Evolutionary conservation across 2,888 invertebrate genomes (phyloP).

Genomic region (Himalopsyche tibetana): DNA sequence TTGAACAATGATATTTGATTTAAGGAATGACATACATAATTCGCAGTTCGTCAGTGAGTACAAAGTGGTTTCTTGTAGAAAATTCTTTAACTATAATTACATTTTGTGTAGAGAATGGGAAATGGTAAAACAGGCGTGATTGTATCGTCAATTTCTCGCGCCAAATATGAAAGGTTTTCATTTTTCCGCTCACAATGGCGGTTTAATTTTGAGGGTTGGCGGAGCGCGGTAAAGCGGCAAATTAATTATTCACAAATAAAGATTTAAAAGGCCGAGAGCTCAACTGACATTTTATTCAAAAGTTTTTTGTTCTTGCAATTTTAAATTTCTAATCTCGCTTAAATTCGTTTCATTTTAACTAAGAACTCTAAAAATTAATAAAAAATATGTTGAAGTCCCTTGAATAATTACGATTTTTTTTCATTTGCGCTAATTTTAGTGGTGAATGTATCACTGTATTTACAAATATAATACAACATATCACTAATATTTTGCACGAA

Average conservation of each 20-base stretch:
- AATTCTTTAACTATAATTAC: background rate
- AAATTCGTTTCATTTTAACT: no score
- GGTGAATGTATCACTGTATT: no score
- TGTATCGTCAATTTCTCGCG: slow-evolving; percentile 38
- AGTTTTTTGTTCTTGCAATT: no score
- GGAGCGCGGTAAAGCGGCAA: slow-evolving; percentile 61
- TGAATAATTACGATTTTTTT: no score
- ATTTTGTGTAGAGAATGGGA: background rate
- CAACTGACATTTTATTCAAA: background rate
- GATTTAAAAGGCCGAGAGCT: background rate
- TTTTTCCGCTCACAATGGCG: slow-evolving; percentile 59
- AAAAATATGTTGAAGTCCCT: no score
- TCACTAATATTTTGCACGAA: no score
- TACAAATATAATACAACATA: no score
- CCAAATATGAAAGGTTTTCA: slow-evolving; percentile 54
- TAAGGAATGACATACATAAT: no score
- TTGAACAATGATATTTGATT: no score
- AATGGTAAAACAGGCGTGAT: slow-evolving; percentile 28
- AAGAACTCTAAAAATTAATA: no score
- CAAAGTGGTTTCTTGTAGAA: background rate
- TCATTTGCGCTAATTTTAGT: no score
- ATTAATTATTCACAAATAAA: slow-evolving; percentile 59
- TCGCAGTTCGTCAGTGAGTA: background rate
- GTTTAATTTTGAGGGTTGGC: slow-evolving; percentile 60
- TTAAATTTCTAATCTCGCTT: no score